Percentiles rank a stretch among this genome's conserved stretches.
phyloP scores from a whole-genome alignment of 2,888 invertebrate species.

The Pollenia amentaria region DNA sequence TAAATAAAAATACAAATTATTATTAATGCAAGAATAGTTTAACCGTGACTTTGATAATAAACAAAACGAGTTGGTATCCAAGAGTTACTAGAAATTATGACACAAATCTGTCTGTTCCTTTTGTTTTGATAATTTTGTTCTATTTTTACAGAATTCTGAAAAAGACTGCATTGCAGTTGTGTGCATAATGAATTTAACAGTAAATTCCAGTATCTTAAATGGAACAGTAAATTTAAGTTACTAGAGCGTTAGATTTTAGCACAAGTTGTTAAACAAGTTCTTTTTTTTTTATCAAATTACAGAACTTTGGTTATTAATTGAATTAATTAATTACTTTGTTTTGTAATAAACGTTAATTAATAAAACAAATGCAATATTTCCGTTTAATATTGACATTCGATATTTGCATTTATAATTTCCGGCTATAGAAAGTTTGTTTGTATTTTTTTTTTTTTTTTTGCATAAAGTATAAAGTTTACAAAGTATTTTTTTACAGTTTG shows the following conservation, averaged over 20 bases:
- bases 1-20: not conserved
- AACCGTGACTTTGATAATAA: conserved; percentile 40
- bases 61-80: conserved; percentile 8
- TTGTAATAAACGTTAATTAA: too few species aligned
- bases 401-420: too few species aligned
- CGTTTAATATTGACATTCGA: too few species aligned
- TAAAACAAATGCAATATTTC: too few species aligned
- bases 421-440: too few species aligned
- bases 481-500: too few species aligned
- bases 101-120: not conserved
- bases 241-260: conserved; percentile 4
- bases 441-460: too few species aligned
- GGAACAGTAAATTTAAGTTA: conserved; percentile 15
- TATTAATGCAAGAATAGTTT: conserved; percentile 27
- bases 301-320: not conserved
- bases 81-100: too few species aligned
- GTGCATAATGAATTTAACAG: not conserved
- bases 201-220: conserved; percentile 10
- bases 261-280: not conserved
- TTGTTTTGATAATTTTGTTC: not conserved
- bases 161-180: not conserved
- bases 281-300: not conserved
- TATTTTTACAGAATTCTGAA: not conserved
- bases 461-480: too few species aligned
- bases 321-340: too few species aligned